Evolutionary conservation across 2,888 invertebrate genomes (phyloP), one percentile per base, ranked within the genome.

Genomic region (Steinernema carpocapsae): DNA sequence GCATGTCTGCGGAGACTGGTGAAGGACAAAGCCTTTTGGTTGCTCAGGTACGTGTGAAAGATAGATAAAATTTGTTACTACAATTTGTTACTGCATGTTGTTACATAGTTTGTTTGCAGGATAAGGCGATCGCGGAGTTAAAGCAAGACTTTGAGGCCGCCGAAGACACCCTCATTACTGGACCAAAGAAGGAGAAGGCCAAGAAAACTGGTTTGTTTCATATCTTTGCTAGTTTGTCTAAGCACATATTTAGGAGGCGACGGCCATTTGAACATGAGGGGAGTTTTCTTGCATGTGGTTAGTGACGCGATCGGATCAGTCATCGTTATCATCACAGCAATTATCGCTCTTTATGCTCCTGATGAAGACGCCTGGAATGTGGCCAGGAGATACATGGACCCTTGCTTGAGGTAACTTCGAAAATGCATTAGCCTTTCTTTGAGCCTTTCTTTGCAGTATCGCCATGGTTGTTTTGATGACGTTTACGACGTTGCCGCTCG

Each of bases 261-360:
- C 0, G 92, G 92, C 1, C 94, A 95, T 88, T 93, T 99, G 93
- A 99, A 99, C 88, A 99, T 99, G 96, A 92, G 94, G 73, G 99
- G 97, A n/a, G 97, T 97, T n/a, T 99, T 97, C 88, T 91, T 99
- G 17, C 99, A 99, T 88, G 93, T 99, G 3, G 89, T 99, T 46
- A 96, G 97, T 70, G 99, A 99, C 90, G 97, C 97, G 24, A 90
- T 99, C 70, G 99, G 99, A 72, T 95, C 94, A 0, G 91, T 95
- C 0, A 94, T 95, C 82, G 95, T 96, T 14, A 93, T 95, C 59
- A 91, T 93, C 70, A 94, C 94, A 73, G 95, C 95, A 6, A 85
- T 91, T 79, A 90, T 92, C 77, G 91, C 91, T 70, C 89, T 93
- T 93, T 77, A 78, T 59, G 77, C 79, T 37, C 90, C 92, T 72